Conservation (phyloP, 2,797 vertebrate genomes). For the Sciurus carolinensis region DNA sequence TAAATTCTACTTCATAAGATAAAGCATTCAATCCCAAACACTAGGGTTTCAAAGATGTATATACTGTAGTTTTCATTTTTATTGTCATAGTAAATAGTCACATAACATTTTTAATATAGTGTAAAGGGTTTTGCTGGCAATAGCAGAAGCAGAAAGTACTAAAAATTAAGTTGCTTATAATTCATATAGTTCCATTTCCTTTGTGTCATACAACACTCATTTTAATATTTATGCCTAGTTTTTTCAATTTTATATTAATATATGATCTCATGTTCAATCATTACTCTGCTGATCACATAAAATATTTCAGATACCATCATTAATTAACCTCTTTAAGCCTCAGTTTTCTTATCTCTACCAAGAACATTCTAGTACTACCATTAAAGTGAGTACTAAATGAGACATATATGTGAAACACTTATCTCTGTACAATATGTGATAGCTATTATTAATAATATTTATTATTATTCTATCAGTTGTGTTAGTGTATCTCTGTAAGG, state of each 20-base stretch:
- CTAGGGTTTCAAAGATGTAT: constrained; percentile 10
- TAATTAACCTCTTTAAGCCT: background rate
- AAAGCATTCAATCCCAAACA: constrained; percentile 56
- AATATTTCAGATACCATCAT: background rate
- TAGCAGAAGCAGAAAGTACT: constrained; percentile 55
- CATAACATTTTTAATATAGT: constrained; percentile 59
- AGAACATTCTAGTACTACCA: background rate
- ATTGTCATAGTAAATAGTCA: constrained; percentile 71
- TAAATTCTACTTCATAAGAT: constrained; percentile 1
- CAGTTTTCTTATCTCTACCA: constrained; percentile 42
- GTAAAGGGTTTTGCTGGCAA: constrained; percentile 65
- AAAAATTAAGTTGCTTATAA: constrained; percentile 78
- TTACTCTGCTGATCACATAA: constrained; percentile 5
- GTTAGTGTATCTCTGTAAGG: background rate
- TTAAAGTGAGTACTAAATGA: constrained; percentile 32
- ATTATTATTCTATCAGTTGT: background rate
- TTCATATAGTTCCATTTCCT: constrained; percentile 60
- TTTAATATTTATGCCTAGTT: background rate
- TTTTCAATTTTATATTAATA: constrained; percentile 38
- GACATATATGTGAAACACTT: background rate
- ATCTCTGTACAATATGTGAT: background rate
- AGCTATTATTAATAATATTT: constrained; percentile 24
- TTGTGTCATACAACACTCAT: constrained; percentile 46
- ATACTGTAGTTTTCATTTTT: constrained; percentile 54
- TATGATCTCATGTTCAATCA: background rate